Evolutionary conservation across 2,113 vertebrate species (phyloP).

Genomic region (Larimichthys polyactis): DNA sequence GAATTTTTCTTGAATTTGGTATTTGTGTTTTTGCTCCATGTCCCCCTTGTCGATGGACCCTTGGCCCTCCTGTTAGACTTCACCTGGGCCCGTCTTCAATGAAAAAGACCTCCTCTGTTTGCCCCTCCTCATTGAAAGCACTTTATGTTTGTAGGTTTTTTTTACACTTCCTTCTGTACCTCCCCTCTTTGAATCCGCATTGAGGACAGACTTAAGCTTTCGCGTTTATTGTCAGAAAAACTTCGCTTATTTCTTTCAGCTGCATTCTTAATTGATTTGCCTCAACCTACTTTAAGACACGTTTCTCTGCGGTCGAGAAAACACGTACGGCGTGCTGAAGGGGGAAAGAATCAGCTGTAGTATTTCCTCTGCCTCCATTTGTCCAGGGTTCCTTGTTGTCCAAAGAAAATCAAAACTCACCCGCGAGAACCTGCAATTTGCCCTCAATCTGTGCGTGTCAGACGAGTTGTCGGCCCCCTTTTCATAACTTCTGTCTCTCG

Average conservation of each 20-base stretch:
- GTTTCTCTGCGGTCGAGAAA: neutral
- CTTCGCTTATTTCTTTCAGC: slow-evolving; percentile 1
- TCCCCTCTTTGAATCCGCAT: neutral
- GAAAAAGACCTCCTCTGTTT: slow-evolving; percentile 9
- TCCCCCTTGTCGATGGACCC: neutral
- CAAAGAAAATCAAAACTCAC: slow-evolving; percentile 59
- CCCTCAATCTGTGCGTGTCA: slow-evolving; percentile 67
- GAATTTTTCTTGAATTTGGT: slow-evolving; percentile 9
- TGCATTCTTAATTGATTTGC: slow-evolving; percentile 3
- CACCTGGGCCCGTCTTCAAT: neutral
- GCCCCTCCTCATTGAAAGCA: slow-evolving; percentile 70
- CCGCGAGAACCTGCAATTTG: slow-evolving; percentile 40
- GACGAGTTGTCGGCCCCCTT: slow-evolving; percentile 25
- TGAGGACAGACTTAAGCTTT: neutral
- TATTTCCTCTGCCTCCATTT: slow-evolving; percentile 14
- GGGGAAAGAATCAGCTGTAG: slow-evolving; percentile 6
- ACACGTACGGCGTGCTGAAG: neutral
- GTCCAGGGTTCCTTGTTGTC: slow-evolving; percentile 30
- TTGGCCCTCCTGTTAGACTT: neutral
- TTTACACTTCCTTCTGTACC: slow-evolving; percentile 2
- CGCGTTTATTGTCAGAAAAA: neutral
- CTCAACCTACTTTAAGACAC: neutral
- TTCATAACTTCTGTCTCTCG: slow-evolving; percentile 16
- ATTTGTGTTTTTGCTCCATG: slow-evolving; percentile 9
- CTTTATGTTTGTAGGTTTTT: slow-evolving; percentile 70